phyloP scores from a whole-genome alignment of 2,113 vertebrate genomes.

The Nesogale talazaci region DNA sequence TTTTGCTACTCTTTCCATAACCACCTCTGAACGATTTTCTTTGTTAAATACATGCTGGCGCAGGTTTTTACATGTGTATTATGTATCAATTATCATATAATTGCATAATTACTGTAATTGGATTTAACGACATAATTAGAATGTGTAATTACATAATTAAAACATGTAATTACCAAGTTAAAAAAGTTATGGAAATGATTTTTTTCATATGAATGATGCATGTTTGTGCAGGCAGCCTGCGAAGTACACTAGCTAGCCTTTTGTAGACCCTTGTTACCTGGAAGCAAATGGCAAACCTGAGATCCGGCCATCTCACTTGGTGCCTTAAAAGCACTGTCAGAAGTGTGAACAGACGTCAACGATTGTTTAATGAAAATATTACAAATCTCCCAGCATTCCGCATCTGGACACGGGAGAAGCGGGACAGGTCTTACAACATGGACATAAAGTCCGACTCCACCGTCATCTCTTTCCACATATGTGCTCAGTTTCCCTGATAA shows the following conservation, averaged over 20 bases:
- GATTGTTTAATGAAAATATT: constrained; percentile 15
- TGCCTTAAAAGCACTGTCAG: constrained; percentile 57
- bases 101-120: constrained; percentile 88
- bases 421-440: not conserved
- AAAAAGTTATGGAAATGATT: constrained; percentile 81
- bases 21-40: constrained; percentile 74
- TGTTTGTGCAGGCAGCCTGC: constrained; percentile 58
- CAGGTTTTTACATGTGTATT: constrained; percentile 85
- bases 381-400: not conserved
- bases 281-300: constrained; percentile 46
- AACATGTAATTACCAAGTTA: constrained; percentile 78
- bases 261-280: constrained; percentile 54
- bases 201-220: constrained; percentile 77
- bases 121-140: constrained; percentile 88
- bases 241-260: constrained; percentile 68
- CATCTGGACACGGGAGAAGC: not conserved
- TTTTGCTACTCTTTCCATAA: constrained; percentile 1
- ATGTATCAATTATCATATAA: constrained; percentile 88
- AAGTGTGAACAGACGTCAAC: constrained; percentile 11
- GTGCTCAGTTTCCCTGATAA: not conserved
- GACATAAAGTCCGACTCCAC: not conserved
- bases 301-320: constrained; percentile 60
- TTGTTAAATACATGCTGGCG: constrained; percentile 84
- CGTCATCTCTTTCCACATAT: not conserved
- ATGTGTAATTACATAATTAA: constrained; percentile 85